A percentile compares a stretch with the other conserved stretches of the same genome.
Conservation (phyloP, 2,113 vertebrate genomes). For the Serilophus lunatus region DNA sequence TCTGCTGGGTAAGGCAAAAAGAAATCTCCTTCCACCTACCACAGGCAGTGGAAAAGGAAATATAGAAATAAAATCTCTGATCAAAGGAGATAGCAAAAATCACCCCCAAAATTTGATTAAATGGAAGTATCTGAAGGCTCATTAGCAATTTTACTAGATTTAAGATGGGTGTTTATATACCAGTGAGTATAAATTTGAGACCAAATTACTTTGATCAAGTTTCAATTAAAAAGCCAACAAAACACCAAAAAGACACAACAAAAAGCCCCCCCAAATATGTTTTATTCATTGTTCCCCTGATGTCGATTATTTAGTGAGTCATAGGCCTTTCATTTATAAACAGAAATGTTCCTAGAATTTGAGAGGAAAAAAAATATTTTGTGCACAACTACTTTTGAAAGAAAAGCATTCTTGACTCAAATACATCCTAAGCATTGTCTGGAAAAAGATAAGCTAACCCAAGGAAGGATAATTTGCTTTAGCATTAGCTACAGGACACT, state of each 20-base stretch:
- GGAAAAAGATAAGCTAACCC: background rate
- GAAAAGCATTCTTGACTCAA: background rate
- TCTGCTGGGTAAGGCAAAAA: background rate
- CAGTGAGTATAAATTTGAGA: background rate
- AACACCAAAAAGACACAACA: background rate
- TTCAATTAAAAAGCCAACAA: background rate
- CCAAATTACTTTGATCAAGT: background rate
- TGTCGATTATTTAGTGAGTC: background rate
- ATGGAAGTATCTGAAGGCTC: background rate
- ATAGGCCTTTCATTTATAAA: background rate
- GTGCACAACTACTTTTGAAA: background rate
- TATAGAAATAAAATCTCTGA: background rate
- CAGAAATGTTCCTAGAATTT: conserved; percentile 14
- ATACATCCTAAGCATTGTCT: background rate
- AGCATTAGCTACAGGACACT: background rate
- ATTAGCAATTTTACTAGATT: background rate
- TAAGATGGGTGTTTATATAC: background rate
- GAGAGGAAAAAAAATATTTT: background rate
- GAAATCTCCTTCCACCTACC: background rate
- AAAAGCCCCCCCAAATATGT: background rate
- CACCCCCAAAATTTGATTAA: background rate
- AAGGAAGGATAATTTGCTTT: background rate
- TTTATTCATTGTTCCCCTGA: background rate
- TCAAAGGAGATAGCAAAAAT: background rate
- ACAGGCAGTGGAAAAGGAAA: background rate